Conservation (phyloP, 2,797 vertebrate species). For the Cyclopterus lumpus region DNA sequence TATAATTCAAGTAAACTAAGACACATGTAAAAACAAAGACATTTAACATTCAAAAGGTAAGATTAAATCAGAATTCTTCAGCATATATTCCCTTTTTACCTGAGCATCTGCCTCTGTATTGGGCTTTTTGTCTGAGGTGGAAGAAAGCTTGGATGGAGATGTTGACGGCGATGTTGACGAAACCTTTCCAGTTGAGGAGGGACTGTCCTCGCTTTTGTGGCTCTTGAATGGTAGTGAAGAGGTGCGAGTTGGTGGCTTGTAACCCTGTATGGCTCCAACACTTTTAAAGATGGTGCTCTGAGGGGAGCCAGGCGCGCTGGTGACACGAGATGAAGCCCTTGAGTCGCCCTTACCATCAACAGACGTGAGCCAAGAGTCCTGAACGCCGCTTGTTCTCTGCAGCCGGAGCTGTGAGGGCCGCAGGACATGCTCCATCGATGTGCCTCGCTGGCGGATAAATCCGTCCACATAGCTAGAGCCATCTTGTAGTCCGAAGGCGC, state of each 20-base stretch:
- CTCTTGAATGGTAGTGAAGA: constrained; percentile 64
- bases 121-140: constrained; percentile 53
- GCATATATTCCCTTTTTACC: constrained; percentile 62
- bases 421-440: constrained; percentile 89
- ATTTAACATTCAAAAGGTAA: not conserved
- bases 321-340: constrained; percentile 46
- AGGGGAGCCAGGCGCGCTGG: constrained; percentile 78
- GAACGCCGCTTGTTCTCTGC: constrained; percentile 71
- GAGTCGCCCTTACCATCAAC: constrained; percentile 70
- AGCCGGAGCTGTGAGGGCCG: constrained; percentile 88
- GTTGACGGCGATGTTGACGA: constrained; percentile 46
- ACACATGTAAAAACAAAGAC: not conserved
- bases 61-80: not conserved
- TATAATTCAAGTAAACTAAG: not conserved
- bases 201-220: constrained; percentile 55
- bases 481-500: constrained; percentile 82
- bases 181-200: constrained; percentile 51
- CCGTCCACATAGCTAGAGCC: constrained; percentile 78
- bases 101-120: constrained; percentile 71
- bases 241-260: constrained; percentile 59
- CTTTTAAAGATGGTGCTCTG: constrained; percentile 71
- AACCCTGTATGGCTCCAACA: constrained; percentile 60
- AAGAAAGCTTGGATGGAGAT: constrained; percentile 58
- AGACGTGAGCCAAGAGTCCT: constrained; percentile 56
- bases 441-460: constrained; percentile 83